These are phyloP conservation scores for Myanophis thanlyinensis DNA, from an alignment of 2,113 vertebrate species.

Conservation along the genomic window DNA sequence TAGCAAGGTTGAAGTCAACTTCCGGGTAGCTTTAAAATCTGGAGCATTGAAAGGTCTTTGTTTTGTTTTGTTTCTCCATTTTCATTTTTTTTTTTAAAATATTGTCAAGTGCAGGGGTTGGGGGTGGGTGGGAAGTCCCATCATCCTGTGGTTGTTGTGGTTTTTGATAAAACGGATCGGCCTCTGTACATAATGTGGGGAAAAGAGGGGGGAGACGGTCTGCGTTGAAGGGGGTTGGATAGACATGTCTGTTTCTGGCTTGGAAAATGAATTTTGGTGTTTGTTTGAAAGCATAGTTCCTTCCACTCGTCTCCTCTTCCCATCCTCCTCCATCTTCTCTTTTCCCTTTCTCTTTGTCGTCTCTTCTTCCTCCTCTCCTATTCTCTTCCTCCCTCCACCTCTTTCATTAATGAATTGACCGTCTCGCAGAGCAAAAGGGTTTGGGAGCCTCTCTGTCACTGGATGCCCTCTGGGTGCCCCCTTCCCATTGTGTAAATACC, in stretches of 20 bases:
- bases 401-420: neutral
- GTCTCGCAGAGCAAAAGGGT: neutral
- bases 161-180: constrained; percentile 58
- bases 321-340: too few species aligned
- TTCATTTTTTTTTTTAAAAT: neutral
- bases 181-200: constrained; percentile 33
- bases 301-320: too few species aligned
- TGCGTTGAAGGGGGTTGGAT: constrained; percentile 24
- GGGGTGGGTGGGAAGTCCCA: neutral
- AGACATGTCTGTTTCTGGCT: constrained; percentile 3
- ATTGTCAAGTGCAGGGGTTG: neutral
- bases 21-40: constrained; percentile 41
- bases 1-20: constrained; percentile 35
- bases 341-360: neutral
- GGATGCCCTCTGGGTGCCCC: neutral
- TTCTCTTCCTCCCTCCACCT: neutral
- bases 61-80: constrained; percentile 24
- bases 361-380: neutral
- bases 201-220: constrained; percentile 2
- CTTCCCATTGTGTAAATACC: neutral
- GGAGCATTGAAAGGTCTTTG: constrained; percentile 53
- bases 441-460: neutral
- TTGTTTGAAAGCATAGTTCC: neutral
- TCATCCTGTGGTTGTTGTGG: constrained; percentile 29
- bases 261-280: neutral